phyloP scores from a whole-genome alignment of 2,888 invertebrate species.

The Peribatodes rhomboidaria region DNA sequence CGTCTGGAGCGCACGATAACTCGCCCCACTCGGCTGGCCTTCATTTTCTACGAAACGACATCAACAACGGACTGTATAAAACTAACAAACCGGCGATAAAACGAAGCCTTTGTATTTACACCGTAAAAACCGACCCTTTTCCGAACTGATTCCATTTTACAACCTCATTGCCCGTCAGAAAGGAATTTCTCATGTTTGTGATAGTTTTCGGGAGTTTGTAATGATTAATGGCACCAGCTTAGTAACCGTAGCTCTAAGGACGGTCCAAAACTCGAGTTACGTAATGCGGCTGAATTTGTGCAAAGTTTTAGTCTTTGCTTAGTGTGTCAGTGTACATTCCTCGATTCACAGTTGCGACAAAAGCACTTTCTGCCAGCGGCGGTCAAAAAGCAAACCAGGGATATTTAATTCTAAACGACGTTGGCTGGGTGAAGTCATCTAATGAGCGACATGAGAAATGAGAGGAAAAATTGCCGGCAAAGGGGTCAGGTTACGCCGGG shows the following conservation, averaged over 20 bases:
- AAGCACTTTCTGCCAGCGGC: neutral
- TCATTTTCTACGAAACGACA: slow-evolving; percentile 16
- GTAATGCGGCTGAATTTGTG: slow-evolving; percentile 14
- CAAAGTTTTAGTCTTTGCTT: slow-evolving; percentile 11
- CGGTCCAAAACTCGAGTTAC: slow-evolving; percentile 32
- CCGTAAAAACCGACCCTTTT: slow-evolving; percentile 23
- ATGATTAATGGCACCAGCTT: slow-evolving; percentile 48
- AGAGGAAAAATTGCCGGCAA: slow-evolving; percentile 42
- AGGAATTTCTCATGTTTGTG: slow-evolving; percentile 32
- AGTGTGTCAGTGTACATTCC: neutral
- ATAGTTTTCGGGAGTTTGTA: slow-evolving; percentile 42
- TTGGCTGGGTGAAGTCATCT: slow-evolving; percentile 40
- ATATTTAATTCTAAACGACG: slow-evolving; percentile 25
- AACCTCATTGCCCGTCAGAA: slow-evolving; percentile 6
- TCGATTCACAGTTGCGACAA: neutral
- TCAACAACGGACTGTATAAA: slow-evolving; percentile 26
- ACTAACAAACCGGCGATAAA: slow-evolving; percentile 33
- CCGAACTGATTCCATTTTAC: slow-evolving; percentile 17
- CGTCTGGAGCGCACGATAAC: slow-evolving; percentile 26
- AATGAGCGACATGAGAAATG: slow-evolving; percentile 42
- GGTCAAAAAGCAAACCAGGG: neutral
- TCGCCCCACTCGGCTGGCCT: slow-evolving; percentile 16
- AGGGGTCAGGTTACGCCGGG: slow-evolving; percentile 46
- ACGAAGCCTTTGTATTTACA: slow-evolving; percentile 35
- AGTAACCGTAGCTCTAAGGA: slow-evolving; percentile 42